Conservation (phyloP, 1,140 invertebrate species). For the Phymastichus coffea region DNA sequence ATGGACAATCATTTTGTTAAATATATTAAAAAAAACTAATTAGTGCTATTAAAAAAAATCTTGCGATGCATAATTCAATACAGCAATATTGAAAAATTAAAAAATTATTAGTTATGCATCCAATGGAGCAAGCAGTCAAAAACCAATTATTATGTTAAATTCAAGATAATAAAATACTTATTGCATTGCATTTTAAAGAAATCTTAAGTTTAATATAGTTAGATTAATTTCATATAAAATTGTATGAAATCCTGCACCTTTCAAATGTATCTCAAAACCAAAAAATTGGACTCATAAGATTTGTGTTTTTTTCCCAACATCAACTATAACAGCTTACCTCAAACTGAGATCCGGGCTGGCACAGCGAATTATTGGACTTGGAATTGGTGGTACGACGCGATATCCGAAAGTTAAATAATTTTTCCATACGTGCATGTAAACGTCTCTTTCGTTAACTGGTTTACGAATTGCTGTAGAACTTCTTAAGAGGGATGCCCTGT, state of each 20-base stretch:
- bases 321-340: conserved; percentile 70
- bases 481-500: conserved; percentile 87
- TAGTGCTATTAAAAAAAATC: conserved; percentile 11
- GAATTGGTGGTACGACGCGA: conserved; percentile 82
- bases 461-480: conserved; percentile 77
- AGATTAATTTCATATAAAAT: too few relatives aligned
- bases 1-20: too few relatives aligned
- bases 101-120: conserved; percentile 15
- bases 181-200: too few relatives aligned
- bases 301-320: too few relatives aligned
- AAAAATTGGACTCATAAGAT: too few relatives aligned
- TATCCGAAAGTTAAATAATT: conserved; percentile 96
- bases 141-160: conserved; percentile 46
- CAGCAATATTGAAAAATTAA: not conserved
- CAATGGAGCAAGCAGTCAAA: conserved; percentile 36
- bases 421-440: conserved; percentile 92
- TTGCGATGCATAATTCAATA: conserved; percentile 6
- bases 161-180: too few relatives aligned
- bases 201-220: too few relatives aligned
- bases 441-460: conserved; percentile 85
- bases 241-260: not conserved
- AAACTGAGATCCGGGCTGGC: conserved; percentile 90
- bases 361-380: conserved; percentile 80
- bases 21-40: too few relatives aligned
- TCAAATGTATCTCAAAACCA: not conserved